Evolutionary conservation across 2,113 vertebrate genomes (phyloP), one percentile per base, ranked within the genome.

Genomic region (Buteo buteo): DNA sequence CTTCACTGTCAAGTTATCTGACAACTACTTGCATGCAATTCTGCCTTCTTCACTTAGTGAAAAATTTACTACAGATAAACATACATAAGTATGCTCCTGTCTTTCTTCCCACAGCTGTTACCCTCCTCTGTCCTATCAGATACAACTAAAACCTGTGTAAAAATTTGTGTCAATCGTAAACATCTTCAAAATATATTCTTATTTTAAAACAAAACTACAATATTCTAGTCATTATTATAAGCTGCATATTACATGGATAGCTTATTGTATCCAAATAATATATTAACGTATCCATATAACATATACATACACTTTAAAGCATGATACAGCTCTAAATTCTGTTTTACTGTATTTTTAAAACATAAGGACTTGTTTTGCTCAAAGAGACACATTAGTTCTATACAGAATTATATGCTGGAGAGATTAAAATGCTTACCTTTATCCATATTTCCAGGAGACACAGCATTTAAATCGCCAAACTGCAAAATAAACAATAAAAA

Each of bases 401-500:
- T 18, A 55, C 2, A 78, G 58, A 86, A n/a, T 42, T 44, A 66
- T 54, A 80, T 8, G 9, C 12, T 50, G 18, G 10, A 71, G 21
- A 83, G 29, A 90, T 34, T 82, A 59, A 88, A 88, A 25, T 65
- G 79, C 96, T 97, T 98, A 98, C 98, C 98, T 98, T 98, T 98
- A 98, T 98, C 98, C 98, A 98, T 98, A 97, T 98, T 98, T 97
- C 98, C 98, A 94, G 98, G 98, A 71, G 98, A 98, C 32, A 97
- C 96, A 94, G 98, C 98, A 97, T 98, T 98, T 97, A 98, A 95
- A 97, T 98, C 98, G 87, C 98, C 98, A 98, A 98, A 98, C 98
- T 98, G 98, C 67, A 98, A 97, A 97, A 97, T 36, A 98, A 94
- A 97, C 52, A 95, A 91, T 58, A 45, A 83, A 96, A 82, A 82